These are phyloP conservation scores for Microtus pennsylvanicus DNA, from an alignment of 2,113 vertebrate genomes.

Conservation along the genomic window DNA sequence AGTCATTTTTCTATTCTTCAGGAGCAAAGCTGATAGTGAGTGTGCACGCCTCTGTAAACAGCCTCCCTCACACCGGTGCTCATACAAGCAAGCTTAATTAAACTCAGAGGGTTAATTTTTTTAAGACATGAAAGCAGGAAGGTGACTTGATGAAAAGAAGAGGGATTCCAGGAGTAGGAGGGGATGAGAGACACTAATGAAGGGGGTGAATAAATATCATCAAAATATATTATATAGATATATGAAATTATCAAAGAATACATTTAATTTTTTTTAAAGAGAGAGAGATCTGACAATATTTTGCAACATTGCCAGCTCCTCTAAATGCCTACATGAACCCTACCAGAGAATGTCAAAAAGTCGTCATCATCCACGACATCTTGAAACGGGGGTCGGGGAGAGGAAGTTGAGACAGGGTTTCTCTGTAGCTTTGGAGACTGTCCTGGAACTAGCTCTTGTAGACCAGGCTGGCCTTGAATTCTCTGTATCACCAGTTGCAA, in stretches of 20 bases:
- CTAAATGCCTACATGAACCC: not conserved
- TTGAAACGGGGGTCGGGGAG: too few relatives aligned
- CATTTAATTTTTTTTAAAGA: not conserved
- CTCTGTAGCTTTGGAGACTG: too few relatives aligned
- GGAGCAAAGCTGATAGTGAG: not conserved
- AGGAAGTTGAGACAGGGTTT: too few relatives aligned
- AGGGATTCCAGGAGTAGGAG: not conserved
- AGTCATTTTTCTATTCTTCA: not conserved
- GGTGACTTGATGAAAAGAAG: not conserved
- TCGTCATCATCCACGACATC: not conserved
- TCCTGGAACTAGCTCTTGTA: too few relatives aligned
- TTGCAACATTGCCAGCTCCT: not conserved
- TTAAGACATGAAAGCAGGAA: not conserved
- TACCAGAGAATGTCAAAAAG: not conserved
- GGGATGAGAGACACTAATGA: not conserved
- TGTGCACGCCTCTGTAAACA: not conserved
- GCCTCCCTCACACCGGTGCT: not conserved
- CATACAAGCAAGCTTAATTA: not conserved
- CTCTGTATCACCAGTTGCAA: not conserved
- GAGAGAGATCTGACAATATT: not conserved
- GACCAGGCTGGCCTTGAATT: too few relatives aligned
- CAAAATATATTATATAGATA: not conserved
- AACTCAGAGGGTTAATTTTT: not conserved
- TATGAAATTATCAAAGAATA: not conserved
- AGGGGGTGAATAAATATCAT: not conserved